Evolutionary conservation across 2,888 invertebrate species (phyloP).

Genomic region (Acholoe squamosa): DNA sequence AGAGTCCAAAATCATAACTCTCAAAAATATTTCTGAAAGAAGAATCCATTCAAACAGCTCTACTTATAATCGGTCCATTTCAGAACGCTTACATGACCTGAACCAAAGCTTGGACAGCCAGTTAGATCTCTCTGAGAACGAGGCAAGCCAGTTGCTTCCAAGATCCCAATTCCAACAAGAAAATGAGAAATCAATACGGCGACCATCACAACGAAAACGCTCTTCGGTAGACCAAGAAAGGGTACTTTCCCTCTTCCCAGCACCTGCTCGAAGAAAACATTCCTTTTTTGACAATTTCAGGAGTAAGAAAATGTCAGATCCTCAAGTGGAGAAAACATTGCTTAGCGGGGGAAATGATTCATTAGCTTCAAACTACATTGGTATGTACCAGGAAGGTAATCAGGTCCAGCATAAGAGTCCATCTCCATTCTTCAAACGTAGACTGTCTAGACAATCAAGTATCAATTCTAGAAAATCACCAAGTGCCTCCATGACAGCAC

Average conservation of each 20-base stretch:
- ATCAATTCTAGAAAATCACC: background rate
- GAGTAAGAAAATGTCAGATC: conserved; percentile 2
- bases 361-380: background rate
- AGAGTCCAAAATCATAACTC: conserved; percentile 62
- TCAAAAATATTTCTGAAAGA: background rate
- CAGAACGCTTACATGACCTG: background rate
- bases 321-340: background rate
- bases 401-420: background rate
- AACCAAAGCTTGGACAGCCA: conserved; percentile 8
- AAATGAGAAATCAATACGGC: background rate
- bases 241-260: background rate
- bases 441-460: background rate
- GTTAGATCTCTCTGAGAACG: background rate
- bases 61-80: background rate
- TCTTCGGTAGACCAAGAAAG: background rate
- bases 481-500: background rate
- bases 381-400: background rate
- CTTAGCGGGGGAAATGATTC: background rate
- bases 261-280: background rate
- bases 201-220: background rate
- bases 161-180: background rate
- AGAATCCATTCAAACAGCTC: background rate
- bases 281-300: conserved; percentile 19
- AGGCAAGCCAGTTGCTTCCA: background rate
- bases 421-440: background rate